Conservation (phyloP, 2,113 vertebrate genomes). For the Sinocyclocheilus rhinocerous region DNA sequence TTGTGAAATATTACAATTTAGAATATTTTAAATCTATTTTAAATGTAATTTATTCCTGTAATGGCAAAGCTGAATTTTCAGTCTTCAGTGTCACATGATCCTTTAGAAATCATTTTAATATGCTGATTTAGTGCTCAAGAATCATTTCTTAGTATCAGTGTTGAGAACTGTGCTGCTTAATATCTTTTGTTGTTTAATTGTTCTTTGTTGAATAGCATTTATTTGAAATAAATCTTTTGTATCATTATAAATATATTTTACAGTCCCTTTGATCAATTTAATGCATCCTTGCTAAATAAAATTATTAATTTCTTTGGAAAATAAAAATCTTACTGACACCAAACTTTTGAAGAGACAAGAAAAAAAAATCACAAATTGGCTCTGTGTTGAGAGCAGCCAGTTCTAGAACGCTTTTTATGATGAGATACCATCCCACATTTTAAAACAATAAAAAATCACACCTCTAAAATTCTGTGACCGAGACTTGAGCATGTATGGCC, state of each 20-base stretch:
- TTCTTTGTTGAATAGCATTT: background rate
- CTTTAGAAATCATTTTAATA: background rate
- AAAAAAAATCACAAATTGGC: constrained; percentile 10
- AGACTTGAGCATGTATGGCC: constrained; percentile 58
- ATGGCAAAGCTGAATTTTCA: background rate
- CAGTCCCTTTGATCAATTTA: background rate
- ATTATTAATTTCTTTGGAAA: background rate
- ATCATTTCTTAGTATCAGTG: background rate
- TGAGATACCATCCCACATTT: constrained; percentile 22
- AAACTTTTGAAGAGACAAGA: background rate
- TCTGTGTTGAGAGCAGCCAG: background rate
- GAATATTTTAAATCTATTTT: no score
- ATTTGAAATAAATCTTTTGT: background rate
- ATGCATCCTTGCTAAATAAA: background rate
- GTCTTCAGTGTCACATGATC: background rate
- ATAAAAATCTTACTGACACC: background rate
- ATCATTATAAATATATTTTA: background rate
- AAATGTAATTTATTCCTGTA: no score
- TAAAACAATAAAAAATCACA: constrained; percentile 40
- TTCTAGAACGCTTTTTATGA: background rate
- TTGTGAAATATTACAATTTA: no score
- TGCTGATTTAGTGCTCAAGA: background rate
- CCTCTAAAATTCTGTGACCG: constrained; percentile 42
- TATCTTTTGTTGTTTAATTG: background rate
- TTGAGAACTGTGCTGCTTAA: background rate